Base-by-base conservation (phyloP, 2,797 vertebrate genomes). In the Centroberyx gerrardi region DNA sequence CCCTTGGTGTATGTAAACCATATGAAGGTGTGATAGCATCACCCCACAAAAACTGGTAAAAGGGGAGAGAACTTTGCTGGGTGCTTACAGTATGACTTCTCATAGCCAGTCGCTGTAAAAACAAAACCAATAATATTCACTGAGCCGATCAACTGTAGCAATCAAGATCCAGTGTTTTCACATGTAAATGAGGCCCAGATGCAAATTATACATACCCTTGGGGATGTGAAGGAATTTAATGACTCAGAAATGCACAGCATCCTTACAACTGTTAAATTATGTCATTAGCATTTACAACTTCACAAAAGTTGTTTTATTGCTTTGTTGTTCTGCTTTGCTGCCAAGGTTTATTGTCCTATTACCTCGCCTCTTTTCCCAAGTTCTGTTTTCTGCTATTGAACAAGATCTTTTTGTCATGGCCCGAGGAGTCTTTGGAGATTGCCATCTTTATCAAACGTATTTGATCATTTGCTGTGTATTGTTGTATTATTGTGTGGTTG, bases 381-480 rank as follows among this genome's bases (percentile, higher is more conserved):
- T 65, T 62, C 49, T 54, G n/a, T 73, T 80, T 67, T 29, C 55
- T 46, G 51, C 46, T 62, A 64, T 72, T 78, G 74, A 87, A 86
- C 72, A 71, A 31, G 46, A 60, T 78, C 18, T 74, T 68, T 84
- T 54, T 81, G 71, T 88, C 69, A 74, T 79, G 61, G 87, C 85
- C 77, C 7, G 36, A 74, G 76, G 77, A 87, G 54, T 60, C 66
- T 75, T 77, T 74, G 44, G 63, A 87, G 69, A 91, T 83, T 88
- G 80, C 62, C 40, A 53, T 83, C 82, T 87, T 86, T 76, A 82
- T 84, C 70, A 87, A 85, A 83, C 55, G 54, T 66, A 72, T 83
- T 54, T 72, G 76, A 89, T 88, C 5, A 17, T 86, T 89, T 76
- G 46, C 74, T 78, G 55, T 68, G 72, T 81, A 73, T 87, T 80